Conservation (phyloP, 2,113 vertebrate species). For the Misgurnus mizolepis region DNA sequence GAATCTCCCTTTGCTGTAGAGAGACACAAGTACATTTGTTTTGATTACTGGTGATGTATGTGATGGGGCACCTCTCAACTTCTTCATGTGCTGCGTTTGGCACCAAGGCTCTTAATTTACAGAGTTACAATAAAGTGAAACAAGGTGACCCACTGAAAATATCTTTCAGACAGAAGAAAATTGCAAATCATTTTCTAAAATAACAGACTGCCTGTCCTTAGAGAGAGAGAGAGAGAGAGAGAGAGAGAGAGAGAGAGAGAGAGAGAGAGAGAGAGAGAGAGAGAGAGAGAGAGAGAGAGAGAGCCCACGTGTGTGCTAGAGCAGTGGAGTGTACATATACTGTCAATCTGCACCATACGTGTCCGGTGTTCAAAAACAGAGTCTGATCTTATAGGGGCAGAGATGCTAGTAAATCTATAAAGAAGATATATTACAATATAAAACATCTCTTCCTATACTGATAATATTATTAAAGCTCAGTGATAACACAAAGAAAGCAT, state of each 20-base stretch:
- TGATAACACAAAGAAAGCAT: too few species aligned
- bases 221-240: not conserved
- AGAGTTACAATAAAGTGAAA: conserved; percentile 7
- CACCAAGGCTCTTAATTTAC: not conserved
- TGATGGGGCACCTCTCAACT: not conserved
- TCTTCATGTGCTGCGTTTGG: not conserved
- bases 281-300: not conserved
- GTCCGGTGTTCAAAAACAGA: not conserved
- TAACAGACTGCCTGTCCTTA: not conserved
- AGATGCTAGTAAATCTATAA: conserved; percentile 5
- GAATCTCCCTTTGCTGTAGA: not conserved
- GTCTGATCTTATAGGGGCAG: not conserved
- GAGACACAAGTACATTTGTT: not conserved
- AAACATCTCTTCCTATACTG: not conserved
- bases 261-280: not conserved
- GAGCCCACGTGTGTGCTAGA: conserved; percentile 2
- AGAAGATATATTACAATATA: not conserved
- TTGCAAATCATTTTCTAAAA: conserved; percentile 6
- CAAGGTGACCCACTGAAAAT: conserved; percentile 12
- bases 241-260: not conserved
- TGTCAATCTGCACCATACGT: conserved; percentile 8
- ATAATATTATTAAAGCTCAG: too few species aligned
- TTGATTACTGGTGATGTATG: not conserved
- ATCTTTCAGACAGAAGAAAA: conserved; percentile 10
- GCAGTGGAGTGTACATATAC: conserved; percentile 2